Evolutionary conservation across 2,888 invertebrate species (phyloP).

Genomic region (Acronicta psi): DNA sequence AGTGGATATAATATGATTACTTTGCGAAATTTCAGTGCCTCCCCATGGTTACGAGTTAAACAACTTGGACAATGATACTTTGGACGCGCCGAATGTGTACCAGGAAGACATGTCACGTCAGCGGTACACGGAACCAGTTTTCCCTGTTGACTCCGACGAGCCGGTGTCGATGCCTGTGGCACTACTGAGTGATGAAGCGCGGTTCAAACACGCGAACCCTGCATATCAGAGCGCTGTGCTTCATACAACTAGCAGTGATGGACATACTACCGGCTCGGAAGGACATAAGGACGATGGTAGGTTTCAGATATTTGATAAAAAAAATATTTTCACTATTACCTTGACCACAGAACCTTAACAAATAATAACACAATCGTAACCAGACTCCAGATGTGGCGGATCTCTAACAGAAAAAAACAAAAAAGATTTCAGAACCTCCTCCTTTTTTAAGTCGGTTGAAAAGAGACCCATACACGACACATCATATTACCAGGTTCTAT

Average conservation of each 20-base stretch:
- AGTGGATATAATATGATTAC: slow-evolving; percentile 1
- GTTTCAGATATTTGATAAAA: slow-evolving; percentile 19
- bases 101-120: slow-evolving; percentile 82
- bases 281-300: slow-evolving; percentile 83
- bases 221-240: slow-evolving; percentile 93
- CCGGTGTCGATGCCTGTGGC: slow-evolving; percentile 84
- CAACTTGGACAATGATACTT: slow-evolving; percentile 90
- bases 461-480: too few species aligned
- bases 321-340: too few species aligned
- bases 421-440: too few species aligned
- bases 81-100: slow-evolving; percentile 90
- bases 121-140: slow-evolving; percentile 75
- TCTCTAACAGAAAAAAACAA: neutral
- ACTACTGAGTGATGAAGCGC: slow-evolving; percentile 79
- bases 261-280: slow-evolving; percentile 66
- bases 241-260: slow-evolving; percentile 82
- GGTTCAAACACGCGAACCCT: slow-evolving; percentile 92
- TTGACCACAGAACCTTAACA: too few species aligned
- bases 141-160: slow-evolving; percentile 81
- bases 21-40: slow-evolving; percentile 82
- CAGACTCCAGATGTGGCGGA: neutral
- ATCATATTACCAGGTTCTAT: too few species aligned
- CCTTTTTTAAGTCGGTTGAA: too few species aligned
- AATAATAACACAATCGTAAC: too few species aligned
- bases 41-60: slow-evolving; percentile 91